Base-by-base conservation (phyloP, 1,140 invertebrate genomes). In the Rhyzopertha dominica region DNA sequence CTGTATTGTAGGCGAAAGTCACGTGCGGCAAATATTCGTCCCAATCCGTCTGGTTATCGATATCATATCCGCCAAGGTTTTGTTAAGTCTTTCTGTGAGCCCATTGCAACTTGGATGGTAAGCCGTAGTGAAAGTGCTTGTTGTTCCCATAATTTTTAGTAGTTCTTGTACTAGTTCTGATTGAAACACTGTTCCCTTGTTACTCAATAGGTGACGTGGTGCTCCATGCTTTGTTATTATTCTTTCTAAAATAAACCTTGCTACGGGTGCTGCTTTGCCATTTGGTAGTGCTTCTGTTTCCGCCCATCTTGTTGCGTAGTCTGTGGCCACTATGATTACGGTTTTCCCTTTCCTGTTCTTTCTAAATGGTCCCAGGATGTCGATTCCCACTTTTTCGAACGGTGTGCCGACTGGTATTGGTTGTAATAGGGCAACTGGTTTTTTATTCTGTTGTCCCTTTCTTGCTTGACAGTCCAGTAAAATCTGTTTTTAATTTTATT, bases 31-130 rank as follows among this genome's bases (percentile, higher is more conserved):
- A 8, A 23, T 37, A 53, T 41, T 43, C 20, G 16, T 45, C 41
- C 54, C 54, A 56, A 20, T 56, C 41, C 8, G 46, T 49, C 32
- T 56, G 54, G 10, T 43, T 26, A 52, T 18, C 4, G 48, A 32
- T 4, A 54, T 13, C 46, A 55, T 52, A 32, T 58, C 40, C 20
- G 46, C 53, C 16, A 58, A 26, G 8, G 53, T 58, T 44, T 39
- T 35, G 39, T 71, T 68, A 16, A 56, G 54, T 5, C 63, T 17
- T 48, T 62, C 63, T 5, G 63, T 52, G 16, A 57, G 19, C 4
- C 58, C 62, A 40, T 66, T 66, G 9, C 36, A 44, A 13, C 54
- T 24, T 34, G 62, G 61, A 47, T 61, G 62, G 35, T 65, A 67
- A 1, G 53, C 32, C n/a, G 60, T 66, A 1, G 61, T 66, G 24